Base-by-base conservation (phyloP, 1,140 invertebrate species). In the Dufourea novaeangliae region DNA sequence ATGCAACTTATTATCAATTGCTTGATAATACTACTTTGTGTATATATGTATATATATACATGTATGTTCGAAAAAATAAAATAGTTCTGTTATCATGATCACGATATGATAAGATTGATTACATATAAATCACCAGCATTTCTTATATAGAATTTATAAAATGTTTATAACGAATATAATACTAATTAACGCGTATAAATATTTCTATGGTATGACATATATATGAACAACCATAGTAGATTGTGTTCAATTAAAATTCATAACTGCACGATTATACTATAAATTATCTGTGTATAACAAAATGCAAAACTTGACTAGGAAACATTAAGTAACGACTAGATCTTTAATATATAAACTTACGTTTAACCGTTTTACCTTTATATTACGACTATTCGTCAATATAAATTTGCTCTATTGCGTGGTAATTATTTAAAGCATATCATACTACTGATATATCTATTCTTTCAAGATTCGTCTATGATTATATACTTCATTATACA, bases 291-390 rank as follows among this genome's bases (percentile, higher is more conserved):
- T 84, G 74, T 86, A 86, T 75, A 86, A 88, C 79, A 83, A 90
- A 90, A 90, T 91, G 86, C 84, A 90, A 86, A 86, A 84, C 59
- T 87, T 91, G 91, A 91, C 90, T 92, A 91, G 90, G 84, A 89
- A 83, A 85, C 83, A 89, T 91, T 87, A 87, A 89, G 82, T 91
- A 89, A 87, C 86, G 89, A 91, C 90, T 92, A 91, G 90, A 90
- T 84, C 46, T 81, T 85, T 81, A 84, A 22, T 78, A 67, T 59
- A 52, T 52, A 46, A 50, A 73, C 52, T 77, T 83, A 80, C 52
- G 27, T 68, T 70, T 80, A 78, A 82, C 50, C 39, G 69, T 62
- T 82, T 71, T 75, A 25, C 1, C 61, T 69, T 34, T 44, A 69
- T 69, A 14, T 41, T 32, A 41, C 61, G 75, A 71, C 75, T 77